These are phyloP conservation scores for Eustalomyia histrio DNA, from an alignment of 2,888 invertebrate genomes.

Conservation along the genomic window DNA sequence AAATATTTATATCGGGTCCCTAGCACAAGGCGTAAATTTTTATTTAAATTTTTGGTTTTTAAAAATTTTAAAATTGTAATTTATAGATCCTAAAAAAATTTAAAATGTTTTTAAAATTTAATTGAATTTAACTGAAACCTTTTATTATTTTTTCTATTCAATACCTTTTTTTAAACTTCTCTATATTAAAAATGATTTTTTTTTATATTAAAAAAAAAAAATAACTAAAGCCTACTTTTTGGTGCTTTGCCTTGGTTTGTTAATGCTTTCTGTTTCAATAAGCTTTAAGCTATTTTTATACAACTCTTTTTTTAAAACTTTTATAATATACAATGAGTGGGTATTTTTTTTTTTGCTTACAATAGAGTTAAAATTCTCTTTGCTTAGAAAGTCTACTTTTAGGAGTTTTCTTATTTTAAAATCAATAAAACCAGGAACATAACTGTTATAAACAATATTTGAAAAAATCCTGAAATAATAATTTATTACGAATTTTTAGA, in stretches of 20 bases:
- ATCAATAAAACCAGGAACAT: background rate
- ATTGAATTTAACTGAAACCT: background rate
- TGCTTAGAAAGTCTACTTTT: slow-evolving; percentile 5
- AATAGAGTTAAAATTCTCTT: background rate
- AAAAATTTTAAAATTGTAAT: too few species aligned
- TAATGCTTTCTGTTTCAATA: slow-evolving; percentile 16
- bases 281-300: slow-evolving; percentile 36
- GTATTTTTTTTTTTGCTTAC: background rate
- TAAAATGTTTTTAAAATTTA: too few species aligned
- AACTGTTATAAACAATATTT: too few species aligned
- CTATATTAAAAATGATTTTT: background rate
- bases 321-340: background rate
- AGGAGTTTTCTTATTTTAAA: background rate
- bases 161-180: background rate
- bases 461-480: too few species aligned
- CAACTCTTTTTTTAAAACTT: background rate
- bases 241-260: slow-evolving; percentile 57
- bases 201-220: slow-evolving; percentile 5
- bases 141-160: background rate
- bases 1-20: too few species aligned
- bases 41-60: too few species aligned
- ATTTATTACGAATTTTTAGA: too few species aligned
- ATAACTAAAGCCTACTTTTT: slow-evolving; percentile 57
- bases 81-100: too few species aligned
- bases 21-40: too few species aligned